A percentile compares a stretch with the other conserved stretches of the same genome.
Conservation (phyloP, 2,797 vertebrate genomes). For the Pseudopleuronectes americanus region DNA sequence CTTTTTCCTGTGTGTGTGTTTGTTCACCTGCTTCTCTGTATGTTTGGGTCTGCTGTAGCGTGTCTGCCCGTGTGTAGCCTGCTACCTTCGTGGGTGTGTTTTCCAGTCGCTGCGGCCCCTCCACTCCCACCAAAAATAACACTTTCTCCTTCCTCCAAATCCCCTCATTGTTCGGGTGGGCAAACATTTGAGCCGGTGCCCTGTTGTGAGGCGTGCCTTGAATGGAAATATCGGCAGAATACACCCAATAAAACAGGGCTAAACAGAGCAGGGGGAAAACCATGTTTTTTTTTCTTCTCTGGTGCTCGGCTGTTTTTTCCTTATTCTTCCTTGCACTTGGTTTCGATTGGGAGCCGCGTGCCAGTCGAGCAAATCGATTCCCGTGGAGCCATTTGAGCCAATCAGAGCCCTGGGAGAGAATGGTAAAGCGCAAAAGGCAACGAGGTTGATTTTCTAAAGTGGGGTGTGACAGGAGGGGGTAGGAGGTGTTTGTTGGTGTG, state of each 20-base stretch:
- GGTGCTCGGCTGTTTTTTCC: constrained; percentile 10
- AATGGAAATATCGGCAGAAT: constrained; percentile 58
- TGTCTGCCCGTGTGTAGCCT: constrained; percentile 31
- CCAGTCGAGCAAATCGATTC: constrained; percentile 68
- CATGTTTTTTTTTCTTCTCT: constrained; percentile 4
- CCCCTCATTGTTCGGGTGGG: constrained; percentile 73
- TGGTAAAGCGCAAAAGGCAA: constrained; percentile 55
- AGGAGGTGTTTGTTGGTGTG: constrained; percentile 43
- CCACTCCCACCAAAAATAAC: constrained; percentile 57
- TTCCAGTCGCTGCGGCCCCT: constrained; percentile 49
- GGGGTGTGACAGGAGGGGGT: constrained; percentile 55
- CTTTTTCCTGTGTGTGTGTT: constrained; percentile 24
- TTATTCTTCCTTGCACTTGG: constrained; percentile 39
- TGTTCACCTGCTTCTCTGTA: constrained; percentile 47
- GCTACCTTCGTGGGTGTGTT: constrained; percentile 47
- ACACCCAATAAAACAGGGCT: constrained; percentile 18
- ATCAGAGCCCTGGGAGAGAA: constrained; percentile 62
- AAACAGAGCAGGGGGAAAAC: constrained; percentile 37
- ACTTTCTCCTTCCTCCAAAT: constrained; percentile 67
- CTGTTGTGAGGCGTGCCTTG: constrained; percentile 55
- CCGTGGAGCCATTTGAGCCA: constrained; percentile 68
- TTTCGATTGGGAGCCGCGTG: constrained; percentile 58
- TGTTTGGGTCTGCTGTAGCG: constrained; percentile 30
- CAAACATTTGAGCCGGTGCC: constrained; percentile 65
- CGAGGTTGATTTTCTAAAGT: constrained; percentile 65